Conservation (phyloP, 2,797 vertebrate genomes). For the Cossypha dichroa region DNA sequence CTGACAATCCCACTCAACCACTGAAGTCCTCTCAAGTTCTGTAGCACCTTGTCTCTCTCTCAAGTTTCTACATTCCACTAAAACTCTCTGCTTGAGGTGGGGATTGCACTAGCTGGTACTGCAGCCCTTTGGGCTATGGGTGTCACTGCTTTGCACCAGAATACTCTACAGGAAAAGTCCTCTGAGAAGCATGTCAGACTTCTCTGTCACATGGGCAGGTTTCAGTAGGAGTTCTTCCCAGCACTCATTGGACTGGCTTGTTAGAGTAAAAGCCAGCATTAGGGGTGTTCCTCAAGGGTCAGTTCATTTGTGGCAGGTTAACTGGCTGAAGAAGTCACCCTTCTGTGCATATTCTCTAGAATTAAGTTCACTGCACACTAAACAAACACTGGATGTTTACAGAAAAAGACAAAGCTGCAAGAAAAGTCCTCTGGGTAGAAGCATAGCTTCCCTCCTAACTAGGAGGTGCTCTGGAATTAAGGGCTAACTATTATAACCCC, state of each 20-base stretch:
- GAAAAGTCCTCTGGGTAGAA: neutral
- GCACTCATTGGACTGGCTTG: fast-evolving
- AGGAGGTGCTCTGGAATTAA: neutral
- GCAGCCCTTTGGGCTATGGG: neutral
- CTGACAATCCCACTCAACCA: neutral
- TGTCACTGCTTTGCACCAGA: neutral
- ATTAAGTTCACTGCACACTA: neutral
- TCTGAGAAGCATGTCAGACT: neutral
- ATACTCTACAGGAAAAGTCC: neutral
- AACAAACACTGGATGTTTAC: neutral
- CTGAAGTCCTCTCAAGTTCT: neutral
- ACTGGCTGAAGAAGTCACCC: neutral
- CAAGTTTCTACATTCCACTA: neutral
- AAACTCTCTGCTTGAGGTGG: neutral
- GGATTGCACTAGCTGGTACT: neutral
- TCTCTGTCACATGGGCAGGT: neutral
- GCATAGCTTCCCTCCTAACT: neutral
- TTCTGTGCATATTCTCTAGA: neutral
- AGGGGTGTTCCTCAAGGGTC: neutral
- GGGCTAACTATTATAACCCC: neutral
- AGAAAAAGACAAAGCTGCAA: neutral
- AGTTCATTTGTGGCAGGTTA: neutral
- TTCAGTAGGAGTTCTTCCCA: neutral
- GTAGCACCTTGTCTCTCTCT: neutral
- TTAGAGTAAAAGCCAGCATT: neutral